phyloP scores from a whole-genome alignment of 1,140 invertebrate species.

The Solenopsis fugax region DNA sequence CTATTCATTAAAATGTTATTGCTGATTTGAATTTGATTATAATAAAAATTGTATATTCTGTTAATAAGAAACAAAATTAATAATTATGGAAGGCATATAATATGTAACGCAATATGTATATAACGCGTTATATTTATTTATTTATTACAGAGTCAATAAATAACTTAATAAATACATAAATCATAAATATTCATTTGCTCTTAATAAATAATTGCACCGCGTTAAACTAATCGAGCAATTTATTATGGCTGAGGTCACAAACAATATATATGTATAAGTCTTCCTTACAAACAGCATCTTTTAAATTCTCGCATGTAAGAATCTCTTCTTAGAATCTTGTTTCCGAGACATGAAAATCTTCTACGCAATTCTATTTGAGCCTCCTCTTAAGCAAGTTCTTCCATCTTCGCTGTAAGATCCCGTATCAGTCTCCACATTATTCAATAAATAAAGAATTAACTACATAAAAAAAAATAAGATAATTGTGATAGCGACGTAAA shows the following conservation, averaged over 20 bases:
- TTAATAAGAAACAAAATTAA: not conserved
- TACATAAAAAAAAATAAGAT: not conserved
- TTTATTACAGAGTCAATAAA: conserved; percentile 74
- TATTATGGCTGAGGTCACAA: conserved; percentile 71
- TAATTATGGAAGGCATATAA: not conserved
- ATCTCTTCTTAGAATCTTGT: not conserved
- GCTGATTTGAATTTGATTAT: not conserved
- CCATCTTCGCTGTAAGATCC: conserved; percentile 7
- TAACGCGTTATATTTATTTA: conserved; percentile 40
- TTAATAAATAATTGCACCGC: conserved; percentile 69
- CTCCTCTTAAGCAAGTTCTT: conserved; percentile 6
- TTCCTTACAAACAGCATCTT: not conserved
- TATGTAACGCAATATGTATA: not conserved
- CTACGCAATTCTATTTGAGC: conserved; percentile 28
- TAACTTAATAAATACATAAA: conserved; percentile 70
- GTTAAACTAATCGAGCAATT: conserved; percentile 66
- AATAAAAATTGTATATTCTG: not conserved
- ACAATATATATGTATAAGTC: conserved; percentile 34
- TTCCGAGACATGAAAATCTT: conserved; percentile 13
- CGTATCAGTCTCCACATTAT: conserved; percentile 64
- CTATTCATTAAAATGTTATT: not conserved
- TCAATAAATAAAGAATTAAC: conserved; percentile 40
- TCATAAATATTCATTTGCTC: conserved; percentile 61
- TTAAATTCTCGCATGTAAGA: not conserved
- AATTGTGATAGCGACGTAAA: conserved; percentile 19